A percentile compares a stretch with the other conserved stretches of the same genome.
phyloP scores from a whole-genome alignment of 2,888 invertebrate species.

The Calliscelio sp. region DNA sequence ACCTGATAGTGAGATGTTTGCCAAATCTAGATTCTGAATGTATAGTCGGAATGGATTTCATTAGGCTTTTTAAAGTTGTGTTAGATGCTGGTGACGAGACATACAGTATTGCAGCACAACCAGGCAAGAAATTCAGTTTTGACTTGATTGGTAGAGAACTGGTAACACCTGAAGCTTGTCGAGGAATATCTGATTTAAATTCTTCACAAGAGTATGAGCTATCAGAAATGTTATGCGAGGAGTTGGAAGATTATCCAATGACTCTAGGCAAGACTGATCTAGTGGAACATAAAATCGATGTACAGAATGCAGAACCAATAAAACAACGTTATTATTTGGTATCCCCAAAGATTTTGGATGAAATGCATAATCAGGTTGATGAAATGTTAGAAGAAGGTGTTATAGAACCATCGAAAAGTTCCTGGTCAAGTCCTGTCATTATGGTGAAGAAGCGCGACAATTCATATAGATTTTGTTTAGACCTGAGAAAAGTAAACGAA shows the following conservation, averaged over 20 bases:
- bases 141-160: not conserved
- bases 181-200: not conserved
- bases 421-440: slow-evolving; percentile 78
- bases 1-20: not conserved
- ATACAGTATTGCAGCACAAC: slow-evolving; percentile 8
- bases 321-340: slow-evolving; percentile 10
- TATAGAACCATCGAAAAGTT: slow-evolving; percentile 75
- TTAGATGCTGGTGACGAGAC: not conserved
- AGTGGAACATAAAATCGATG: slow-evolving; percentile 8
- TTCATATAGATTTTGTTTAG: slow-evolving; percentile 77
- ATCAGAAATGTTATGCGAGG: not conserved
- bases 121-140: not conserved
- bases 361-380: not conserved
- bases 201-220: not conserved
- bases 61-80: not conserved
- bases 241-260: slow-evolving; percentile 9
- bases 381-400: slow-evolving; percentile 66
- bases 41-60: slow-evolving; percentile 13
- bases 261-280: not conserved
- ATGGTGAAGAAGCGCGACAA: slow-evolving; percentile 76
- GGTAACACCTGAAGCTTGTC: not conserved
- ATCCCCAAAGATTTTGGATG: not conserved
- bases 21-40: slow-evolving; percentile 6
- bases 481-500: slow-evolving; percentile 78
- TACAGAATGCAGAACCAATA: not conserved